These are phyloP conservation scores for Mycalesis mineus DNA, from an alignment of 2,888 invertebrate species.

Conservation along the genomic window DNA sequence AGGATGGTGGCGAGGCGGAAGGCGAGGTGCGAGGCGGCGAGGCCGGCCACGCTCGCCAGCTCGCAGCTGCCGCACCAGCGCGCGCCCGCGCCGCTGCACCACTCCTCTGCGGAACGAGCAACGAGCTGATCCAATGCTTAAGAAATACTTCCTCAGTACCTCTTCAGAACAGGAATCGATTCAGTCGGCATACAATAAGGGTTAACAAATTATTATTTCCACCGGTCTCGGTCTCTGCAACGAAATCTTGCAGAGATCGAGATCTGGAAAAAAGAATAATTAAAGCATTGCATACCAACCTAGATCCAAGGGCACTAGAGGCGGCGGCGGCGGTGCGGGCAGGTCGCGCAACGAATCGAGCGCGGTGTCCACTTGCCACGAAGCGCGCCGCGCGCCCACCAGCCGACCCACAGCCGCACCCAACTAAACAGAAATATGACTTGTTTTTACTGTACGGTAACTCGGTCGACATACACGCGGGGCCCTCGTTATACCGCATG, in stretches of 20 bases:
- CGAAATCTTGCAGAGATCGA: no score
- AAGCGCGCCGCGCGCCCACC: constrained; percentile 75
- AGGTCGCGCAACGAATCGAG: constrained; percentile 75
- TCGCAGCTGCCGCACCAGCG: constrained; percentile 40
- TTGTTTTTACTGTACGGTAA: no score
- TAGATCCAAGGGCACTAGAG: constrained; percentile 41
- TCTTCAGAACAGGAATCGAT: neutral
- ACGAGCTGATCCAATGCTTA: neutral
- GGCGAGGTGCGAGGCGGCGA: constrained; percentile 45
- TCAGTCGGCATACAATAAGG: no score
- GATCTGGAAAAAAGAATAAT: no score
- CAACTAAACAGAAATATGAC: constrained; percentile 48
- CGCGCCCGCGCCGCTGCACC: constrained; percentile 40
- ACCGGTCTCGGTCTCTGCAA: no score
- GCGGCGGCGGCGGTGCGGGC: constrained; percentile 21
- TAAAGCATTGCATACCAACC: constrained; percentile 42
- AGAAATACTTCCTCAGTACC: neutral
- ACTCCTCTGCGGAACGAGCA: constrained; percentile 50
- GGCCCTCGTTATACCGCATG: no score
- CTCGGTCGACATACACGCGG: no score
- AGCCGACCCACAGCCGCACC: constrained; percentile 69
- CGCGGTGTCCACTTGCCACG: constrained; percentile 81
- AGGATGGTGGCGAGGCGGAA: constrained; percentile 49
- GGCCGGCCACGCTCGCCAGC: constrained; percentile 37
- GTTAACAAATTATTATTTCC: no score